Percentiles rank a stretch among this genome's conserved stretches.
phyloP scores from a whole-genome alignment of 1,140 invertebrate species.

The Meteorus sp. region DNA sequence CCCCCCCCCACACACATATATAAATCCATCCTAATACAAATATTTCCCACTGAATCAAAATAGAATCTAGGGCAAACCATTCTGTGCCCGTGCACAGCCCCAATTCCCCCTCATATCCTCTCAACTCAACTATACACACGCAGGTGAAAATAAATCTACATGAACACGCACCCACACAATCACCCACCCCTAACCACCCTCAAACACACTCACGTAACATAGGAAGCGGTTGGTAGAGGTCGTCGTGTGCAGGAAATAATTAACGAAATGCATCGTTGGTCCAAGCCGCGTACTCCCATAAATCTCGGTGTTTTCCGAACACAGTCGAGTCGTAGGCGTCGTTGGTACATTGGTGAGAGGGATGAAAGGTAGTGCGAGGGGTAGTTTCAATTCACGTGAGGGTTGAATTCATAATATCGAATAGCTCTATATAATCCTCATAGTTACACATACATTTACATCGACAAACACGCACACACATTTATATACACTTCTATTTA shows the following conservation, averaged over 20 bases:
- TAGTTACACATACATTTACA: not conserved
- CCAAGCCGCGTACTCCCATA: constrained; percentile 35
- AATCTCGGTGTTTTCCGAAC: constrained; percentile 44
- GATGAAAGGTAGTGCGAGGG: constrained; percentile 9
- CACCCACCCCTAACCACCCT: too few relatives aligned
- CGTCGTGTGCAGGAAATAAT: constrained; percentile 39
- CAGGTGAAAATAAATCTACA: too few relatives aligned
- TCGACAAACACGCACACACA: not conserved
- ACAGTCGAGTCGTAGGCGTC: constrained; percentile 32
- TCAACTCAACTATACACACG: too few relatives aligned
- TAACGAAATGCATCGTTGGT: constrained; percentile 44
- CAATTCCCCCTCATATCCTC: too few relatives aligned
- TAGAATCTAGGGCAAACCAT: too few relatives aligned
- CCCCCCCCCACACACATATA: too few relatives aligned
- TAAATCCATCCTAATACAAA: too few relatives aligned
- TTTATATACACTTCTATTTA: not conserved
- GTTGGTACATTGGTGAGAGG: constrained; percentile 40
- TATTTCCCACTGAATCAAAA: too few relatives aligned
- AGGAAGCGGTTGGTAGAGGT: not conserved
- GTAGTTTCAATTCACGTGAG: constrained; percentile 26
- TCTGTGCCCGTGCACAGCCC: too few relatives aligned
- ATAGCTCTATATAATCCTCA: not conserved
- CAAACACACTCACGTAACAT: too few relatives aligned
- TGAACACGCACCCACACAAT: too few relatives aligned
- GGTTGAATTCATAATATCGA: constrained; percentile 43